These are phyloP conservation scores for Tachycineta bicolor DNA, from an alignment of 2,113 vertebrate species.

Conservation along the genomic window DNA sequence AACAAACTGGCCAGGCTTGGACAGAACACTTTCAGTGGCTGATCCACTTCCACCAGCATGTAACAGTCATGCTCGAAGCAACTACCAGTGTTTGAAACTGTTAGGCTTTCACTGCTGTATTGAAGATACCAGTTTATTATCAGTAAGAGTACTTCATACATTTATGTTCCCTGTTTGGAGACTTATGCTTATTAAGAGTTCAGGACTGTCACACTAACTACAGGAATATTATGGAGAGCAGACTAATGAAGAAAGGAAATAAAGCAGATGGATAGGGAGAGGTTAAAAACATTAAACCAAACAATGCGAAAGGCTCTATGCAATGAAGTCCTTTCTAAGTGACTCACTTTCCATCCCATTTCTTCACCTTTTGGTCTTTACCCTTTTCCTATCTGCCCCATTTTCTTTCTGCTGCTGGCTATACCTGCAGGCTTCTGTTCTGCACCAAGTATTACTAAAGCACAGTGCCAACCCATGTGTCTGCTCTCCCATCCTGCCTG, in stretches of 20 bases:
- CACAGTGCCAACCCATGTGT: fast-evolving
- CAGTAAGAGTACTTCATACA: not conserved
- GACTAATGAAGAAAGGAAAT: not conserved
- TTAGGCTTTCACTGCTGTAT: not conserved
- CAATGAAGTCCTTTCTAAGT: not conserved
- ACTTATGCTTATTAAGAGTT: not conserved
- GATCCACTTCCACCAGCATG: not conserved
- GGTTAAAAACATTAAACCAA: not conserved
- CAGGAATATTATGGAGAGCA: not conserved
- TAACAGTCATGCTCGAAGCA: not conserved
- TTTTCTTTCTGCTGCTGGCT: not conserved
- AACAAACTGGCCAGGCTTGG: not conserved
- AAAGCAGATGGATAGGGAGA: not conserved
- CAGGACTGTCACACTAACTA: not conserved
- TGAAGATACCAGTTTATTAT: not conserved
- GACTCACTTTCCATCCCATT: not conserved
- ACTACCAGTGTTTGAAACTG: not conserved
- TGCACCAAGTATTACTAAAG: not conserved
- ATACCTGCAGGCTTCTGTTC: not conserved
- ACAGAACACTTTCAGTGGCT: not conserved
- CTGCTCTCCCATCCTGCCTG: not conserved
- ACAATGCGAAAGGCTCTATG: not conserved
- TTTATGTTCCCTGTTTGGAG: not conserved
- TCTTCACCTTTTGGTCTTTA: not conserved
- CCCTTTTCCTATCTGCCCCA: not conserved